phyloP scores from a whole-genome alignment of 2,113 vertebrate genomes.

The Cygnus atratus region DNA sequence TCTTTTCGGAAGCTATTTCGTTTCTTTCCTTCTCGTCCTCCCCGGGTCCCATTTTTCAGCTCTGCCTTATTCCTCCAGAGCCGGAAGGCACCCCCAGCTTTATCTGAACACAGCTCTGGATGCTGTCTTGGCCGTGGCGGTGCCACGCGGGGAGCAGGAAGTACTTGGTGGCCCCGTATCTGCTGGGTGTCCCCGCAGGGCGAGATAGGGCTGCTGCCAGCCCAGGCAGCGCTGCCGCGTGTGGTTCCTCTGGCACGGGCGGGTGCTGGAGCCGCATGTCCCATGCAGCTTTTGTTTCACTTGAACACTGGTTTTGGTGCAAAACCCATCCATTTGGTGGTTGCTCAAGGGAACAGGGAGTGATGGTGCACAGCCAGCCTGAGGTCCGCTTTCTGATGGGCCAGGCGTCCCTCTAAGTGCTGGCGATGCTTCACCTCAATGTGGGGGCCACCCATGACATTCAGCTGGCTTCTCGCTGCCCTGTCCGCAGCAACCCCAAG shows the following conservation, averaged over 20 bases:
- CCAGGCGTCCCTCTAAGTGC: accelerated
- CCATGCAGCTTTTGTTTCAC: no score
- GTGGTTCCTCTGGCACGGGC: no score
- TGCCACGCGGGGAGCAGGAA: background rate
- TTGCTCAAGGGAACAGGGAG: accelerated
- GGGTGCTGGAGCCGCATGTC: no score
- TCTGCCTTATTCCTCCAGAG: accelerated
- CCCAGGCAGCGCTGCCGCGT: background rate
- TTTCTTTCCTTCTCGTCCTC: background rate
- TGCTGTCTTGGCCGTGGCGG: background rate
- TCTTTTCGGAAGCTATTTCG: accelerated
- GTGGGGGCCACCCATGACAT: background rate
- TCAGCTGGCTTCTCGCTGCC: background rate
- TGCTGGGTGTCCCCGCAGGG: background rate
- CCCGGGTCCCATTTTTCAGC: background rate
- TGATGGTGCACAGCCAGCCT: background rate
- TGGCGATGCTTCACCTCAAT: background rate
- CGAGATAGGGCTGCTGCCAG: background rate
- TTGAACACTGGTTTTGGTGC: background rate
- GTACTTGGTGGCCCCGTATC: background rate
- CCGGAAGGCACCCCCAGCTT: background rate
- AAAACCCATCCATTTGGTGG: background rate
- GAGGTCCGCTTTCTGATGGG: accelerated
- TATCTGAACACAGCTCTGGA: background rate
- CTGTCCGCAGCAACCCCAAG: constrained; percentile 81